Conservation (phyloP, 2,888 invertebrate genomes). For the Drosophila infuscata region DNA sequence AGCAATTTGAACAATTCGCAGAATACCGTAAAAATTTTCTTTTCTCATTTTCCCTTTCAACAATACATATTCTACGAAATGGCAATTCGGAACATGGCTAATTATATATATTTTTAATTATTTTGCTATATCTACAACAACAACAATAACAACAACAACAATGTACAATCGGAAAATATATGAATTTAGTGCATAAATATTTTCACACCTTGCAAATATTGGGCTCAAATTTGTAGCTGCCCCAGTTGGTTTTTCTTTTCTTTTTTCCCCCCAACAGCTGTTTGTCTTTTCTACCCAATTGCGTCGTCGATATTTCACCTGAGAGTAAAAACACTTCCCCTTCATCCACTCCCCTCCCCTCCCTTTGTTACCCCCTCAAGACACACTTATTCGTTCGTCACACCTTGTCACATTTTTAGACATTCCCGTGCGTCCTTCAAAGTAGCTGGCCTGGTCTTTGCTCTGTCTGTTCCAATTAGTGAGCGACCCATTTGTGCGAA, state of each 20-base stretch:
- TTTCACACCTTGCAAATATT: conserved; percentile 63
- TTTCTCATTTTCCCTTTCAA: conserved; percentile 6
- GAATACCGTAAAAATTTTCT: conserved; percentile 10
- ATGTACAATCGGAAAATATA: conserved; percentile 11
- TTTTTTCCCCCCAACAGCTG: conserved; percentile 21
- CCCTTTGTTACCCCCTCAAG: no score
- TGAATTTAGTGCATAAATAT: conserved; percentile 47
- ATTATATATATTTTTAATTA: conserved; percentile 49
- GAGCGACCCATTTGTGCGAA: conserved; percentile 59
- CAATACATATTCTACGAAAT: conserved; percentile 23
- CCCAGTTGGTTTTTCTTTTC: conserved; percentile 5
- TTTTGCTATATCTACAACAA: conserved; percentile 55
- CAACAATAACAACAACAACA: conserved; percentile 33
- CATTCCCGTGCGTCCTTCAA: conserved; percentile 60
- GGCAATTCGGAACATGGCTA: conserved; percentile 32
- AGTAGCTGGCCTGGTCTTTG: conserved; percentile 50
- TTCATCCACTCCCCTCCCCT: neutral
- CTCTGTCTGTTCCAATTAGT: conserved; percentile 75
- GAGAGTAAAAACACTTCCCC: neutral
- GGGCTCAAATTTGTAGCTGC: conserved; percentile 17
- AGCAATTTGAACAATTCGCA: conserved; percentile 17
- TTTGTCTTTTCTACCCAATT: conserved; percentile 35
- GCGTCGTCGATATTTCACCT: conserved; percentile 58
- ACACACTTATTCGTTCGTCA: conserved; percentile 41
- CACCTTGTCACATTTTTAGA: conserved; percentile 64